Conservation (phyloP, 2,797 vertebrate genomes). For the Anguilla megastoma region DNA sequence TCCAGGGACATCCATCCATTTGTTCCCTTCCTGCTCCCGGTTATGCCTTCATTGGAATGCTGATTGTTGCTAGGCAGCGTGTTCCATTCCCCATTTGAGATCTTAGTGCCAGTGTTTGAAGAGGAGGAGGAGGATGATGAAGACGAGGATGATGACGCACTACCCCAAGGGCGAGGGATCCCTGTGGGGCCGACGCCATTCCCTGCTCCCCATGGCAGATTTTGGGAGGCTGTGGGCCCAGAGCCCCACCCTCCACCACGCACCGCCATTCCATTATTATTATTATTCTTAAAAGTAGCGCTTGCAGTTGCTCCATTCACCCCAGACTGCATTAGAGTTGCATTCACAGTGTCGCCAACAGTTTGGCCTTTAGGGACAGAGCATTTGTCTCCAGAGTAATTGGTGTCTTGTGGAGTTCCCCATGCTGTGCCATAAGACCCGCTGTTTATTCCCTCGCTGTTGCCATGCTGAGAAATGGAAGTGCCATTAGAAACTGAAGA, state of each 20-base stretch:
- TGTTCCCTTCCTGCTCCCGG: slow-evolving; percentile 71
- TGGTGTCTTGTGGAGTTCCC: slow-evolving; percentile 78
- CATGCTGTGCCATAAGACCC: slow-evolving; percentile 89
- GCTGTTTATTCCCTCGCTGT: slow-evolving; percentile 80
- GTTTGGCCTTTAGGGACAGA: slow-evolving; percentile 79
- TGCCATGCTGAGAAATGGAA: slow-evolving; percentile 76
- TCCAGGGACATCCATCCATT: slow-evolving; percentile 79
- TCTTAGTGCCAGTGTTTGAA: slow-evolving; percentile 74
- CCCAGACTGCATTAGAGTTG: slow-evolving; percentile 90
- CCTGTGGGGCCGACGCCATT: slow-evolving; percentile 68
- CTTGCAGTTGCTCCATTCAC: slow-evolving; percentile 70
- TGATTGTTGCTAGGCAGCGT: slow-evolving; percentile 77
- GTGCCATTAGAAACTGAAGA: slow-evolving; percentile 83
- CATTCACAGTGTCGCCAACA: slow-evolving; percentile 98
- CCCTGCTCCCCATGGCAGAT: slow-evolving; percentile 74
- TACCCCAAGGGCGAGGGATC: slow-evolving; percentile 85
- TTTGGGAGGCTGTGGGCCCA: slow-evolving; percentile 60
- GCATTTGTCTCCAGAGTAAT: slow-evolving; percentile 90
- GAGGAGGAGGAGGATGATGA: slow-evolving; percentile 68
- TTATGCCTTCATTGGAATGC: slow-evolving; percentile 71
- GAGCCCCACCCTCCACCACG: slow-evolving; percentile 82
- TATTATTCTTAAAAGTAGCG: slow-evolving; percentile 88
- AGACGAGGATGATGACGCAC: slow-evolving; percentile 69
- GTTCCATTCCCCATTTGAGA: slow-evolving; percentile 81
- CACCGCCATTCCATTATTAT: slow-evolving; percentile 77